Conservation (phyloP, 2,113 vertebrate species). For the Climacteris rufus region DNA sequence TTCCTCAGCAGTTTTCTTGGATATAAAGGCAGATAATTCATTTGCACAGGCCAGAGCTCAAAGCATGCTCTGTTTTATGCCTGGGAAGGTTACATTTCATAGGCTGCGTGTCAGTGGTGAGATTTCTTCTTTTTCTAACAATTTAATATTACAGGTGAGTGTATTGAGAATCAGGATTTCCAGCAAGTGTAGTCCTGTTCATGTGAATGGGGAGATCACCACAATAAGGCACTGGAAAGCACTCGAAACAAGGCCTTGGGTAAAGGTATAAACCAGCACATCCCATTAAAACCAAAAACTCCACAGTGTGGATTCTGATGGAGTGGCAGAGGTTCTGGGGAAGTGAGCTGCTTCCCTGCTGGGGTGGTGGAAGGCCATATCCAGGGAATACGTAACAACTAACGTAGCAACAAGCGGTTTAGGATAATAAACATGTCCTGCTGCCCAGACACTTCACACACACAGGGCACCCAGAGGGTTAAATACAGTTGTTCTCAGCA, state of each 20-base stretch:
- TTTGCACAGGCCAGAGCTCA: background rate
- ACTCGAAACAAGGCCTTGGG: background rate
- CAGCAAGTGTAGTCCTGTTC: background rate
- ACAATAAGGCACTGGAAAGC: background rate
- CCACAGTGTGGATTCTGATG: background rate
- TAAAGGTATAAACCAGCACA: background rate
- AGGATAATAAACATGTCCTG: background rate
- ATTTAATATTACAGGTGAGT: background rate
- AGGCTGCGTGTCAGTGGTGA: background rate
- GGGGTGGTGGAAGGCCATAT: background rate
- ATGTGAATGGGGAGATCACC: background rate
- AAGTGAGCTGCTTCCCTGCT: background rate
- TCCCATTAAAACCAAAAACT: background rate
- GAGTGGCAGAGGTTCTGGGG: background rate
- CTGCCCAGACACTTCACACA: background rate
- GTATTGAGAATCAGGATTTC: background rate
- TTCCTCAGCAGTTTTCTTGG: background rate
- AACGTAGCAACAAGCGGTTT: background rate
- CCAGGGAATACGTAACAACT: background rate
- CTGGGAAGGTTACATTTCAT: background rate
- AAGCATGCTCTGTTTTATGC: background rate
- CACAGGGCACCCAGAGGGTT: background rate
- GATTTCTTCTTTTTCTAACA: background rate
- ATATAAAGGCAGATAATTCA: background rate
- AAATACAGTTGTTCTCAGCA: conserved; percentile 33